Percentiles rank a stretch among this genome's conserved stretches.
Evolutionary conservation across 1,140 invertebrate genomes (phyloP).

Genomic region (Polypedilum vanderplanki): DNA sequence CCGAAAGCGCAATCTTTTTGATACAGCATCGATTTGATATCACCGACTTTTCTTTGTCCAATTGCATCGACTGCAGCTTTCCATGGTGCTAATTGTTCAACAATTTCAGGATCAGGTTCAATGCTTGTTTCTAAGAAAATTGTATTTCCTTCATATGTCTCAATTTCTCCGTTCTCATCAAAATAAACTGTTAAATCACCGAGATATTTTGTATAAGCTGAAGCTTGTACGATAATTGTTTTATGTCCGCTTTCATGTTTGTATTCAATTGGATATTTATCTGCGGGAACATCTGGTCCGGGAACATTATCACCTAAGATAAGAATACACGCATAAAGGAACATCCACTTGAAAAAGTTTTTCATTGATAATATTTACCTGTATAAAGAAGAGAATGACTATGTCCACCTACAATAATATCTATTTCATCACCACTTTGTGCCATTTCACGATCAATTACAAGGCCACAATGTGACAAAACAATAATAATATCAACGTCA

Average conservation of each 20-base stretch:
- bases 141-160: slow-evolving; percentile 62
- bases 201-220: slow-evolving; percentile 64
- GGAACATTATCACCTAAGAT: slow-evolving; percentile 45
- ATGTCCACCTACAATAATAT: slow-evolving; percentile 82
- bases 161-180: slow-evolving; percentile 61
- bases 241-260: slow-evolving; percentile 48
- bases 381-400: slow-evolving; percentile 71
- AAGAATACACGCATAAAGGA: too few relatives aligned
- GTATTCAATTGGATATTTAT: slow-evolving; percentile 60
- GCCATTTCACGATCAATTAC: slow-evolving; percentile 65
- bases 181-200: slow-evolving; percentile 67
- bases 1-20: slow-evolving; percentile 49
- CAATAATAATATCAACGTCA: slow-evolving; percentile 66
- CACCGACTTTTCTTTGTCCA: slow-evolving; percentile 52
- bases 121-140: slow-evolving; percentile 55
- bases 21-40: slow-evolving; percentile 50
- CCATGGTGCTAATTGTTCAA: slow-evolving; percentile 51
- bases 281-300: slow-evolving; percentile 49
- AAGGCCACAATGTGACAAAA: slow-evolving; percentile 70
- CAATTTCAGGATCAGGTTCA: slow-evolving; percentile 41
- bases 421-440: slow-evolving; percentile 53
- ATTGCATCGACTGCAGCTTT: slow-evolving; percentile 50
- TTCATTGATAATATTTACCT: too few relatives aligned
- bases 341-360: too few relatives aligned
- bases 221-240: slow-evolving; percentile 56